Evolutionary conservation across 2,888 invertebrate genomes (phyloP).

Genomic region (Hybos culiciformis): DNA sequence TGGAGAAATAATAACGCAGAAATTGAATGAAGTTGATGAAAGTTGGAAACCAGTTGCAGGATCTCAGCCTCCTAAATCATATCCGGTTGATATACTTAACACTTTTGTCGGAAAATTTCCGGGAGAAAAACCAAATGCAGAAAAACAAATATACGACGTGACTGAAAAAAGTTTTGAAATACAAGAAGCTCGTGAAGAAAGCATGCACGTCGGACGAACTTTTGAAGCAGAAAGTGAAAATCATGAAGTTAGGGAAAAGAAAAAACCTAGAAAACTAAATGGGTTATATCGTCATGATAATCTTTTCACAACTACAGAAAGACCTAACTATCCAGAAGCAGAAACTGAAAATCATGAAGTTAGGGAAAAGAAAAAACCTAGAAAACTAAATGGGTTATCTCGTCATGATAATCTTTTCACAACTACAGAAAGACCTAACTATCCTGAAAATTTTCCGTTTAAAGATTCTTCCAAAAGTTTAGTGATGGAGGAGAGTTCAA

Average conservation of each 20-base stretch:
- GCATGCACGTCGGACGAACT: slow-evolving; percentile 2
- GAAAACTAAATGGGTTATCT: neutral
- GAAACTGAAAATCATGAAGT: slow-evolving; percentile 22
- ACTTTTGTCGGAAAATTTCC: too few relatives aligned
- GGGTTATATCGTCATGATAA: too few relatives aligned
- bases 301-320: slow-evolving; percentile 20
- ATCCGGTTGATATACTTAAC: neutral
- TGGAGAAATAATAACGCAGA: slow-evolving; percentile 11
- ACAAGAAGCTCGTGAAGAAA: slow-evolving; percentile 8
- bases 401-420: neutral
- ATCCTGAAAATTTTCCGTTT: neutral
- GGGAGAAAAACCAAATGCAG: neutral
- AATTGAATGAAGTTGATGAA: slow-evolving; percentile 25
- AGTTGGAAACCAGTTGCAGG: slow-evolving; percentile 24
- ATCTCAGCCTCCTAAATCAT: neutral
- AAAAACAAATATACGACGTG: slow-evolving; percentile 2
- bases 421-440: neutral
- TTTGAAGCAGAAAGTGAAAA: neutral
- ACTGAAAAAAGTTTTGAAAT: slow-evolving; percentile 8
- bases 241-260: neutral
- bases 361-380: neutral
- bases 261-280: too few relatives aligned
- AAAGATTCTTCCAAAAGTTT: neutral
- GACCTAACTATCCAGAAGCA: slow-evolving; percentile 26
- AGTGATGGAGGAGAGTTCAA: neutral